Evolutionary conservation across 2,888 invertebrate species (phyloP).

Genomic region (Scelioninae gen. 1): DNA sequence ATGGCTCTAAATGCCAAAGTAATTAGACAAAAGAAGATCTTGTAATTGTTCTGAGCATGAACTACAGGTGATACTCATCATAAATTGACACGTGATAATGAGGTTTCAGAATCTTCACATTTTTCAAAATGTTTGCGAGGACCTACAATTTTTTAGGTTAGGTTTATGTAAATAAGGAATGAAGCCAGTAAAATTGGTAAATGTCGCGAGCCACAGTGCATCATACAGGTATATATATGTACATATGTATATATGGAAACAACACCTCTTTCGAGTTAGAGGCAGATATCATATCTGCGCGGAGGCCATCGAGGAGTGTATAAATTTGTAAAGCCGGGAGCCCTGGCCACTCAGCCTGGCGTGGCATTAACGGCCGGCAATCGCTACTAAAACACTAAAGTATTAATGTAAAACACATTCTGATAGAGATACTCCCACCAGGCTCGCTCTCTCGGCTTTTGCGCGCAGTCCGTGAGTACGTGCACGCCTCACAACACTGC

Average conservation of each 20-base stretch:
- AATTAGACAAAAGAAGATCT: conserved; percentile 42
- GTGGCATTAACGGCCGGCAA: conserved; percentile 83
- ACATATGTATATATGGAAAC: conserved; percentile 35
- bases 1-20: conserved; percentile 43
- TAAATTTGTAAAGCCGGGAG: conserved; percentile 83
- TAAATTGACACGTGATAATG: conserved; percentile 34
- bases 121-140: neutral
- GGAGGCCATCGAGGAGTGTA: conserved; percentile 78
- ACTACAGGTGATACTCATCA: conserved; percentile 49
- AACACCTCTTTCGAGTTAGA: conserved; percentile 52
- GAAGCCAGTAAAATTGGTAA: conserved; percentile 27
- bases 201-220: conserved; percentile 40
- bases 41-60: conserved; percentile 33
- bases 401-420: conserved; percentile 84
- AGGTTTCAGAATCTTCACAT: conserved; percentile 17
- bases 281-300: conserved; percentile 81
- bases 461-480: conserved; percentile 61
- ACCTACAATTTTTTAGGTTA: neutral
- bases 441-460: conserved; percentile 56
- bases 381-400: conserved; percentile 83
- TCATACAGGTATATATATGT: conserved; percentile 50
- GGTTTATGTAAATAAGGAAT: neutral
- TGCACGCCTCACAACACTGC: conserved; percentile 61
- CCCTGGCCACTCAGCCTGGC: conserved; percentile 79
- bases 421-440: conserved; percentile 82